These are phyloP conservation scores for Bimastos eiseni DNA, from an alignment of 2,888 invertebrate genomes.

Conservation along the genomic window DNA sequence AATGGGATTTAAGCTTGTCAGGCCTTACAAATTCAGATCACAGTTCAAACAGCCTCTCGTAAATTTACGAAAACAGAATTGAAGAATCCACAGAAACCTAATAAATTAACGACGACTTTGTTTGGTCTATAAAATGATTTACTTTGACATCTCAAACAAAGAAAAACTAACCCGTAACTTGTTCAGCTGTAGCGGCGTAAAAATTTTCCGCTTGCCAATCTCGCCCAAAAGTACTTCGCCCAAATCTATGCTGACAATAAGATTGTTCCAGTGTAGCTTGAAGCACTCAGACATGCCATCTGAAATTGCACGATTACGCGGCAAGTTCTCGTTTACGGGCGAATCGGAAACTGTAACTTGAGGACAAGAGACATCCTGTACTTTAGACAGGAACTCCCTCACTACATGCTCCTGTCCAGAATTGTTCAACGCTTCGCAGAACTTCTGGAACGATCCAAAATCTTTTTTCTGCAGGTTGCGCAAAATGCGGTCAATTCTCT, in stretches of 20 bases:
- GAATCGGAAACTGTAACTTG: not conserved
- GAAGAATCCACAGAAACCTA: not conserved
- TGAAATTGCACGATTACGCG: conserved; percentile 9
- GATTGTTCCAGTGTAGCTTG: conserved; percentile 7
- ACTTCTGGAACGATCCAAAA: not conserved
- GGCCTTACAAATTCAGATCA: too few species aligned
- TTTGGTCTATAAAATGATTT: not conserved
- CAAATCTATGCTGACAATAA: not conserved
- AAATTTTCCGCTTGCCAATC: not conserved
- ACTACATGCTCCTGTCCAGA: not conserved
- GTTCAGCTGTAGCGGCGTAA: not conserved
- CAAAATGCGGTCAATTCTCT: not conserved
- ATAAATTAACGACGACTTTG: not conserved
- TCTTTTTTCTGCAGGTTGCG: not conserved
- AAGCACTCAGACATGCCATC: not conserved
- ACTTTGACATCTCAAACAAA: not conserved
- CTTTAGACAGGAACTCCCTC: not conserved
- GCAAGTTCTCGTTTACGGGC: not conserved
- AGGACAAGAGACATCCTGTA: not conserved
- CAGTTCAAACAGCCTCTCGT: too few species aligned
- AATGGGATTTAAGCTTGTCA: too few species aligned
- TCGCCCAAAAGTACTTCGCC: not conserved
- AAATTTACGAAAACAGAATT: too few species aligned
- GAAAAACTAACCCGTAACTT: not conserved
- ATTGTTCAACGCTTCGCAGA: not conserved